Evolutionary conservation across 2,888 invertebrate genomes (phyloP).

Genomic region (Chalcosyrphus nemorum): DNA sequence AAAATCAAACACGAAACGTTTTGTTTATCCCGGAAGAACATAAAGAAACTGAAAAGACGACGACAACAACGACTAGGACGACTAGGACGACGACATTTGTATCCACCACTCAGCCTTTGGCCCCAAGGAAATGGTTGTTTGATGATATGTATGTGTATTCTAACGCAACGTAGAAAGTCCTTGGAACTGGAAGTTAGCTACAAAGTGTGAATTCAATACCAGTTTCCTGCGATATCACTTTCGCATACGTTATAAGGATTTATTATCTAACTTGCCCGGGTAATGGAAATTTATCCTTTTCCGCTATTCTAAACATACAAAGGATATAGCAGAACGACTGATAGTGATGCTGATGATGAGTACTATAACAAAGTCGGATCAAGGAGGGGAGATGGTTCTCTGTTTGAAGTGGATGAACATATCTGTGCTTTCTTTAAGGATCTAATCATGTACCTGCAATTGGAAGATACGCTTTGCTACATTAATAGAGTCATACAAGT

Average conservation of each 20-base stretch:
- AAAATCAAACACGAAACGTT: constrained; percentile 21
- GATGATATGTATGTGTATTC: background rate
- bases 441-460: no score
- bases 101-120: background rate
- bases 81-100: constrained; percentile 22
- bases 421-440: no score
- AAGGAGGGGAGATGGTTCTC: no score
- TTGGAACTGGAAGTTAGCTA: constrained; percentile 7
- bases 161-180: background rate
- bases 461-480: no score
- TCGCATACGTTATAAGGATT: constrained; percentile 54
- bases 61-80: constrained; percentile 11
- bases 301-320: constrained; percentile 3
- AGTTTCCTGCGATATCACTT: constrained; percentile 30
- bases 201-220: constrained; percentile 52
- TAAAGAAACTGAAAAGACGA: constrained; percentile 27
- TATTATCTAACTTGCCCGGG: constrained; percentile 32
- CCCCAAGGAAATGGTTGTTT: constrained; percentile 26
- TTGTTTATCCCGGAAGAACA: constrained; percentile 42
- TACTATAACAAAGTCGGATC: no score
- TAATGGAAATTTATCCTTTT: constrained; percentile 46
- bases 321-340: background rate
- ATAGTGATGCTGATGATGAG: constrained; percentile 9
- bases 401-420: no score
- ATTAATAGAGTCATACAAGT: no score